phyloP scores from a whole-genome alignment of 2,113 vertebrate species.

The Phoenicopterus ruber region DNA sequence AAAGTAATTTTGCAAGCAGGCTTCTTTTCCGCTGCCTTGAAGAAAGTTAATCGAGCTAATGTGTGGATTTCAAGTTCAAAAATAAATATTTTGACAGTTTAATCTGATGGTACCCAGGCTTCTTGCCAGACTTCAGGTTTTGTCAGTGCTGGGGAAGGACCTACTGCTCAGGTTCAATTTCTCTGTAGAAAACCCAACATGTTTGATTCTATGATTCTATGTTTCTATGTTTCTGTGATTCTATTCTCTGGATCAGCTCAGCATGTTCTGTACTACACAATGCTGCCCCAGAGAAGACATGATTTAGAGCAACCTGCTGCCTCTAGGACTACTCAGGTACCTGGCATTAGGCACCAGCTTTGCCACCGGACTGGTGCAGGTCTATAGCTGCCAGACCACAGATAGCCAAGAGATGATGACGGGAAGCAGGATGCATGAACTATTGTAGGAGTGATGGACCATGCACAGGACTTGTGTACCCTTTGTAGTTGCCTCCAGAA shows the following conservation, averaged over 20 bases:
- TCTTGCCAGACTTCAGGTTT: background rate
- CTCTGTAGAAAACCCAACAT: background rate
- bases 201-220: background rate
- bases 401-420: background rate
- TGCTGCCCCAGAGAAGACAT: background rate
- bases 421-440: background rate
- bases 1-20: background rate
- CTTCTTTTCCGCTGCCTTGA: background rate
- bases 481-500: background rate
- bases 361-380: background rate
- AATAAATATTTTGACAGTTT: background rate
- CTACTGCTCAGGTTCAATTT: background rate
- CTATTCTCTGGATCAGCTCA: background rate
- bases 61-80: background rate
- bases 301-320: background rate
- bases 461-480: too few species aligned
- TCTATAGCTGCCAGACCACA: background rate
- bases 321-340: background rate
- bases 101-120: background rate
- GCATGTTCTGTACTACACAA: background rate
- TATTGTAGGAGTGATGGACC: background rate
- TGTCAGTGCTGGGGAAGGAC: background rate
- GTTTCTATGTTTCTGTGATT: too few species aligned
- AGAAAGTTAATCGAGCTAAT: background rate
- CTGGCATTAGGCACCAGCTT: background rate